Evolutionary conservation across 2,888 invertebrate species (phyloP).

Genomic region (Drosophila fungiperda): DNA sequence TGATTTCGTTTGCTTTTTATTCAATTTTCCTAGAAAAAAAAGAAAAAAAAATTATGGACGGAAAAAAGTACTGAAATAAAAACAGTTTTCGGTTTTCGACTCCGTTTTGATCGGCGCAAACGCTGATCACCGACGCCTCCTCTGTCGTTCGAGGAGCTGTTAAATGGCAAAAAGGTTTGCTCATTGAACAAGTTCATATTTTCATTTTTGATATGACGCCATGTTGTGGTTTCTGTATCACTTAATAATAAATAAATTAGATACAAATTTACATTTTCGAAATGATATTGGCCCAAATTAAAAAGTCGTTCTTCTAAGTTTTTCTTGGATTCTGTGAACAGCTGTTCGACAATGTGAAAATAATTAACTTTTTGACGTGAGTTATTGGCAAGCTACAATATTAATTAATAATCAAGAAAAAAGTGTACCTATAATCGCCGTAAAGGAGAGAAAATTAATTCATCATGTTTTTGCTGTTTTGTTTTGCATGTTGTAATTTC

Average conservation of each 20-base stretch:
- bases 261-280: neutral
- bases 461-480: neutral
- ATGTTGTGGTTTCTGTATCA: neutral
- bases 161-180: neutral
- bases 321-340: neutral
- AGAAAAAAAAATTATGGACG: neutral
- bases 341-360: neutral
- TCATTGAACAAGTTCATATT: neutral
- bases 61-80: neutral
- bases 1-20: neutral
- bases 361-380: neutral
- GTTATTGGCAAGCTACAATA: neutral
- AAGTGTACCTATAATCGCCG: neutral
- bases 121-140: neutral
- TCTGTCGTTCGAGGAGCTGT: neutral
- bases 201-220: neutral
- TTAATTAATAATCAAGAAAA: neutral
- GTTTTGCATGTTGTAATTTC: too few species aligned
- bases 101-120: neutral
- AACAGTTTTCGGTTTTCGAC: neutral
- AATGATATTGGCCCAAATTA: too few species aligned
- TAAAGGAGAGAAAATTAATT: neutral
- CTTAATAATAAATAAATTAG: neutral
- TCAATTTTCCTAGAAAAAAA: neutral
- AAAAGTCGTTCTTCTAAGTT: too few species aligned